Evolutionary conservation across 2,888 invertebrate genomes (phyloP).

Genomic region (Lepidochrysops patricia): DNA sequence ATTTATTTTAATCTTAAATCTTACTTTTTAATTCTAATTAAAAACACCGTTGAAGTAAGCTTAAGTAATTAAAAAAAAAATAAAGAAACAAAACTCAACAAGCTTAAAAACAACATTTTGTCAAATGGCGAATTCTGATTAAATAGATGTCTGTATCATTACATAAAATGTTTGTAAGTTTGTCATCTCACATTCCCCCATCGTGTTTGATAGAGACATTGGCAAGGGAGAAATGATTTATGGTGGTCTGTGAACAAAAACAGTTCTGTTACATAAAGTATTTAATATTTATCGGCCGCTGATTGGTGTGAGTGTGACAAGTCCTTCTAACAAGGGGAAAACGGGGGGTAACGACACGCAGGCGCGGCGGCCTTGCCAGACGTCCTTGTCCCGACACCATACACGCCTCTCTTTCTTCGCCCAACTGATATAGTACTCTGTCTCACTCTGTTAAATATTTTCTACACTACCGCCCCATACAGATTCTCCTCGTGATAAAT

Average conservation of each 20-base stretch:
- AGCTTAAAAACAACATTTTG: too few species aligned
- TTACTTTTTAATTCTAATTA: not conserved
- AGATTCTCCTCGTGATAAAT: constrained; percentile 57
- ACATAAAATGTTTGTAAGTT: too few species aligned
- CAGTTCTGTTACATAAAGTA: not conserved
- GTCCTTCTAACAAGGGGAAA: constrained; percentile 28
- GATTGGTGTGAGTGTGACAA: constrained; percentile 32
- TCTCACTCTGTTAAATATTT: constrained; percentile 34
- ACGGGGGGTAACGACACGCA: constrained; percentile 41
- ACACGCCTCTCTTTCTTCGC: constrained; percentile 37
- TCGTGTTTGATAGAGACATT: not conserved
- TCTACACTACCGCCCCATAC: constrained; percentile 39
- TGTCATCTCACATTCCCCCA: not conserved
- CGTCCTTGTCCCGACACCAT: constrained; percentile 59
- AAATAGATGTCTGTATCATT: too few species aligned
- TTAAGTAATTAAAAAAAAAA: too few species aligned
- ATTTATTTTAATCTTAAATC: not conserved
- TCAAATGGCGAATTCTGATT: too few species aligned
- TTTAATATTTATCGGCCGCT: constrained; percentile 22
- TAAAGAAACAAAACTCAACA: too few species aligned
- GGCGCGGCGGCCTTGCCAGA: constrained; percentile 57
- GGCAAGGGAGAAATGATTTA: not conserved
- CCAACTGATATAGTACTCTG: constrained; percentile 28
- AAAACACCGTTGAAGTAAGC: too few species aligned
- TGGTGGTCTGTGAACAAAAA: not conserved